phyloP scores from a whole-genome alignment of 1,140 invertebrate species.

The Aphelinus atriplicis region DNA sequence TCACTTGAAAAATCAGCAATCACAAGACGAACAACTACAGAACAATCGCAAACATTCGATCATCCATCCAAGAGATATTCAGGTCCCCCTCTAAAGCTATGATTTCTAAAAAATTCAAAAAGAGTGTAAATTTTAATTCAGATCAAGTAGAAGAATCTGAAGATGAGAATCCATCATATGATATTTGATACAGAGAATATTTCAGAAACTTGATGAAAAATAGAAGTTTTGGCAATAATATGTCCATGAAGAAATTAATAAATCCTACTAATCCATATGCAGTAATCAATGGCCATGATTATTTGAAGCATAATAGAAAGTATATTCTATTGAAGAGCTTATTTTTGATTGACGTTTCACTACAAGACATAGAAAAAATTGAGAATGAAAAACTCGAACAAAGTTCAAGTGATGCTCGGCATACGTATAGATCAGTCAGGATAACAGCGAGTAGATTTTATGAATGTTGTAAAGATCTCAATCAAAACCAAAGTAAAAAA shows the following conservation, averaged over 20 bases:
- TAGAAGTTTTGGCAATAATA: background rate
- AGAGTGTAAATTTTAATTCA: background rate
- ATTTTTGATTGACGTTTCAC: background rate
- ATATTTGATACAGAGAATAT: background rate
- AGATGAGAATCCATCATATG: too few relatives aligned
- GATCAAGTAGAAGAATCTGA: background rate
- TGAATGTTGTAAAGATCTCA: background rate
- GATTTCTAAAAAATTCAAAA: background rate
- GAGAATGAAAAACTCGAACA: background rate
- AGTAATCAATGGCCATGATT: background rate
- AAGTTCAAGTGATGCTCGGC: background rate
- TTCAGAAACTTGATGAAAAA: background rate
- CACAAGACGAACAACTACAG: background rate
- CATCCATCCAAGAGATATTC: background rate
- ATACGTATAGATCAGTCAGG: background rate
- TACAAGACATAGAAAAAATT: background rate
- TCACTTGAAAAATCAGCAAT: background rate
- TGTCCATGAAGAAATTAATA: background rate
- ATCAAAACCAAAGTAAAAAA: background rate
- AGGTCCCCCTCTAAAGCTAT: background rate
- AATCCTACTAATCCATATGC: background rate
- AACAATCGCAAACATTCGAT: slow-evolving; percentile 8
- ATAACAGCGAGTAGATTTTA: background rate
- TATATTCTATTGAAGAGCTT: background rate
- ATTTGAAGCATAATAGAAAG: background rate